A percentile compares a stretch with the other conserved stretches of the same genome.
phyloP scores from a whole-genome alignment of 2,888 invertebrate genomes.

The Ganaspis brasiliensis region DNA sequence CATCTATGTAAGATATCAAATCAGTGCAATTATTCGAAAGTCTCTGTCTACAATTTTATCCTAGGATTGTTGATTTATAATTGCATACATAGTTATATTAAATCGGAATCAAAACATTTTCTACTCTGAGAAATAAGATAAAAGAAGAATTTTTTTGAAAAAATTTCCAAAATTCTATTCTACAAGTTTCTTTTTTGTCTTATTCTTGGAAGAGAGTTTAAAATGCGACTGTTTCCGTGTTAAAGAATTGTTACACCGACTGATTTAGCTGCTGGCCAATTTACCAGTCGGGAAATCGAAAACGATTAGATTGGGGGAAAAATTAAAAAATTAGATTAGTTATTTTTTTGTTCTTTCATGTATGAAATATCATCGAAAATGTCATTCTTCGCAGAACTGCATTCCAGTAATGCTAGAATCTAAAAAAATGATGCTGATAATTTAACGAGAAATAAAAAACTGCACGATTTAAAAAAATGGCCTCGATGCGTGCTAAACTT shows the following conservation, averaged over 20 bases:
- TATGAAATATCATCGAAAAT: constrained; percentile 15
- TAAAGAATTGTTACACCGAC: constrained; percentile 21
- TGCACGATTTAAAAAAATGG: constrained; percentile 49
- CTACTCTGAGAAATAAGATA: background rate
- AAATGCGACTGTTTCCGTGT: constrained; percentile 12
- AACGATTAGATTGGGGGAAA: background rate
- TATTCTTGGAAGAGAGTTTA: background rate
- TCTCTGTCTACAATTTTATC: constrained; percentile 24
- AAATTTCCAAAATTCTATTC: background rate
- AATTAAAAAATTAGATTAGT: constrained; percentile 7
- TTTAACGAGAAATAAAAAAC: constrained; percentile 43
- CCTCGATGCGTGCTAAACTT: constrained; percentile 52
- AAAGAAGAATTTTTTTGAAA: background rate
- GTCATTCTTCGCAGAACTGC: constrained; percentile 21
- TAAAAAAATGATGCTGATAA: background rate
- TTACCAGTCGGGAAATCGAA: constrained; percentile 30
- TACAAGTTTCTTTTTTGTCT: background rate
- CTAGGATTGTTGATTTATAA: constrained; percentile 27
- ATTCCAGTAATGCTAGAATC: constrained; percentile 38
- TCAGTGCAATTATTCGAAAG: constrained; percentile 14
- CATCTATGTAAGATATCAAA: background rate
- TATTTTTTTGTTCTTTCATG: constrained; percentile 12
- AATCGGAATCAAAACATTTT: background rate
- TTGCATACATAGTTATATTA: constrained; percentile 29
- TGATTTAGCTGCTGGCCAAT: constrained; percentile 42